These are phyloP conservation scores for Dicyrtomina minuta DNA, from an alignment of 2,888 invertebrate species.

Conservation along the genomic window DNA sequence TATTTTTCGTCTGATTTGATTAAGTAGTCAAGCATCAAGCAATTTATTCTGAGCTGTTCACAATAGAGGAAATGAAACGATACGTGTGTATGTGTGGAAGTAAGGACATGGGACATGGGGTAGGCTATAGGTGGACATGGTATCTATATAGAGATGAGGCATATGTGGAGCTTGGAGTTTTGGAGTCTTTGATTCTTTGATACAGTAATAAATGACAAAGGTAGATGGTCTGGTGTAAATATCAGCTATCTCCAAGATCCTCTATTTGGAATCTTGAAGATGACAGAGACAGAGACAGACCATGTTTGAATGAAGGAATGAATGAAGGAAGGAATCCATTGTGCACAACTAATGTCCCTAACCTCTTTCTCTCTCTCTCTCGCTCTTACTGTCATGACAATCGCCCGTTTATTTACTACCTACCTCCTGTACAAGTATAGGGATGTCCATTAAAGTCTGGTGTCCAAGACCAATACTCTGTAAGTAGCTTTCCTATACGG, in stretches of 20 bases:
- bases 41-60: slow-evolving; percentile 13
- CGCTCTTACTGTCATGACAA: background rate
- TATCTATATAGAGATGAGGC: slow-evolving; percentile 8
- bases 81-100: background rate
- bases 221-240: background rate
- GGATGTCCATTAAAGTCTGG: no score
- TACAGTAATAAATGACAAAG: background rate
- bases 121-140: background rate
- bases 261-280: background rate
- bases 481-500: no score
- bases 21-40: slow-evolving; percentile 20
- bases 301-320: background rate
- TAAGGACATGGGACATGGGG: background rate
- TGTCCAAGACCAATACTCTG: no score
- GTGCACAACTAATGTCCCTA: slow-evolving; percentile 9
- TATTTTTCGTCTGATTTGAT: slow-evolving; percentile 26
- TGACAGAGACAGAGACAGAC: background rate
- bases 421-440: no score
- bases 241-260: background rate
- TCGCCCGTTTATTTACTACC: background rate
- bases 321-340: slow-evolving; percentile 18
- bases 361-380: slow-evolving; percentile 5
- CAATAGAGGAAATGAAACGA: slow-evolving; percentile 6
- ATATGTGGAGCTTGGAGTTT: background rate
- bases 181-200: background rate